Evolutionary conservation across 2,113 vertebrate species (phyloP).

Genomic region (Okapia johnstoni): DNA sequence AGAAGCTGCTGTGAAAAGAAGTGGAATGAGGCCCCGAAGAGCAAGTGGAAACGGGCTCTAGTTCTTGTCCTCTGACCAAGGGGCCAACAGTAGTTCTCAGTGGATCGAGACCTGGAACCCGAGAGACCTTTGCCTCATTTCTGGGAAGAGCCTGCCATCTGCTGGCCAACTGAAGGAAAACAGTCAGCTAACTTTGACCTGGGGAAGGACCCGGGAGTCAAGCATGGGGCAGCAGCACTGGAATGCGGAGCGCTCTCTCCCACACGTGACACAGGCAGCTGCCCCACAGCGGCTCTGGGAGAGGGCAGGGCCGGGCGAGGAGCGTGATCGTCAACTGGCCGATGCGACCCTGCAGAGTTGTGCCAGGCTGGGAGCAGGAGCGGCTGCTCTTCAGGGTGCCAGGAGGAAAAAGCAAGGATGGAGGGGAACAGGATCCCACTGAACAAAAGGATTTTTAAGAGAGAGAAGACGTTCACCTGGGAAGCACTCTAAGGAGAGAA

Average conservation of each 20-base stretch:
- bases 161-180: background rate
- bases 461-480: background rate
- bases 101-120: fast-evolving
- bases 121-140: background rate
- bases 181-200: background rate
- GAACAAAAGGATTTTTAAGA: background rate
- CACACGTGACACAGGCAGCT: fast-evolving
- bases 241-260: fast-evolving
- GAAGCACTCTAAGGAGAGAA: background rate
- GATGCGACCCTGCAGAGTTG: background rate
- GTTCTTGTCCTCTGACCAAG: background rate
- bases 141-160: conserved; percentile 57
- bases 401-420: background rate
- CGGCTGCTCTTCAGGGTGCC: background rate
- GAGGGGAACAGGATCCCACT: no score
- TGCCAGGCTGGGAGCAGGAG: no score
- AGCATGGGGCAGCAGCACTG: fast-evolving
- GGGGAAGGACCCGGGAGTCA: fast-evolving
- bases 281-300: background rate
- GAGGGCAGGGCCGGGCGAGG: fast-evolving
- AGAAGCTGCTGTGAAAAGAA: background rate
- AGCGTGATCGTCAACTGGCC: background rate
- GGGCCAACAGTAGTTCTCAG: background rate
- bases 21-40: no score
- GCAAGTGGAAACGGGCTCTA: fast-evolving